Conservation (phyloP, 2,888 invertebrate genomes). For the Meiosimyza decipiens region DNA sequence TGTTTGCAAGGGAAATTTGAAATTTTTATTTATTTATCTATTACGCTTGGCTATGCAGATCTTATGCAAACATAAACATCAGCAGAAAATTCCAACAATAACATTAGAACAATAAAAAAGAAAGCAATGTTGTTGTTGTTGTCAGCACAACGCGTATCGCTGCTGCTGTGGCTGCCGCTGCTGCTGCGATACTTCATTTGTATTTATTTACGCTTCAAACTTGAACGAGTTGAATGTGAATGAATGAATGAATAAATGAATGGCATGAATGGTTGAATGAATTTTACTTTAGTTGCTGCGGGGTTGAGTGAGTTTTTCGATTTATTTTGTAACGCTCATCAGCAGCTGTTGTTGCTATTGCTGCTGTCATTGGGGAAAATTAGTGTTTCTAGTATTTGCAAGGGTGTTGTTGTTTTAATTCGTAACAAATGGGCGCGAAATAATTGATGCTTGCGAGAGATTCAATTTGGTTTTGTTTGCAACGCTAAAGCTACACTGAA, state of each 20-base stretch:
- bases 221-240: constrained; percentile 10
- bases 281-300: no score
- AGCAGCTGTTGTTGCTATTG: no score
- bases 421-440: neutral
- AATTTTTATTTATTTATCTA: constrained; percentile 2
- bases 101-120: neutral
- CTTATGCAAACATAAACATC: constrained; percentile 8
- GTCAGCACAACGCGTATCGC: neutral
- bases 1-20: no score
- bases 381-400: neutral
- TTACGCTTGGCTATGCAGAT: constrained; percentile 11
- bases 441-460: neutral
- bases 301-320: neutral
- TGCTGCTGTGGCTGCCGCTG: neutral
- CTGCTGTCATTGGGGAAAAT: neutral
- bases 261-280: neutral
- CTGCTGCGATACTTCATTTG: constrained; percentile 14
- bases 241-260: neutral
- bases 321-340: neutral
- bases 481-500: no score
- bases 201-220: constrained; percentile 23
- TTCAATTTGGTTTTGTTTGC: no score
- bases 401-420: constrained; percentile 3
- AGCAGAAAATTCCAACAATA: neutral
- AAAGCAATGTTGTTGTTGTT: neutral